phyloP scores from a whole-genome alignment of 1,140 invertebrate species.

The Nomia melanderi region DNA sequence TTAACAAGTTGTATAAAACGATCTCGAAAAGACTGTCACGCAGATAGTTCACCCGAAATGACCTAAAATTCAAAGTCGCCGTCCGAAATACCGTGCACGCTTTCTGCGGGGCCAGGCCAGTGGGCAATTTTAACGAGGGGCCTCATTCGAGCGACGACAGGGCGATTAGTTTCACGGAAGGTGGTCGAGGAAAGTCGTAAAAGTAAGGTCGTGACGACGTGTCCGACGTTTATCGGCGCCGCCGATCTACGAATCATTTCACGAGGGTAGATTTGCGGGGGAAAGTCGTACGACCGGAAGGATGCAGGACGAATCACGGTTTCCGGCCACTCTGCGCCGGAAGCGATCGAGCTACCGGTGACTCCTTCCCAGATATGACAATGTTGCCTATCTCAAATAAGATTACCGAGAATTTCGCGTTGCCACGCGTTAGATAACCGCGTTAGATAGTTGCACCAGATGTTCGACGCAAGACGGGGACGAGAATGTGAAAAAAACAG shows the following conservation, averaged over 20 bases:
- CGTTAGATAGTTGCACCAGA: conserved; percentile 12
- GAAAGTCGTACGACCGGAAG: conserved; percentile 49
- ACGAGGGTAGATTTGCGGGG: conserved; percentile 37
- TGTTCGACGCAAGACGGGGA: neutral
- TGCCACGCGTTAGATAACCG: conserved; percentile 36
- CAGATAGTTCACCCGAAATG: neutral
- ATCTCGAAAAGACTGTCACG: too few relatives aligned
- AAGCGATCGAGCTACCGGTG: conserved; percentile 36
- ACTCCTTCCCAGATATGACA: conserved; percentile 30
- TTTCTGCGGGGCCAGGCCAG: neutral
- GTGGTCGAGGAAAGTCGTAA: conserved; percentile 41
- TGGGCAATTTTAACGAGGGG: conserved; percentile 25
- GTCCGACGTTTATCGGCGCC: conserved; percentile 6
- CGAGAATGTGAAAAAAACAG: neutral
- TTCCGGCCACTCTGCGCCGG: conserved; percentile 32
- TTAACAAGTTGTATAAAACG: too few relatives aligned
- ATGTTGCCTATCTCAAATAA: conserved; percentile 33
- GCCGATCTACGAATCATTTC: conserved; percentile 20
- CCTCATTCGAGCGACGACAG: conserved; percentile 39
- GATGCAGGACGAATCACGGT: conserved; percentile 41
- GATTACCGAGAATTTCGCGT: conserved; percentile 50
- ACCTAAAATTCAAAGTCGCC: neutral
- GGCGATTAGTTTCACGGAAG: conserved; percentile 61
- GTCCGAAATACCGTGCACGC: neutral
- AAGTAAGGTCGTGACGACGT: conserved; percentile 26